A percentile compares a stretch with the other conserved stretches of the same genome.
Conservation (phyloP, 2,113 vertebrate species). For the Trematomus loennbergii region DNA sequence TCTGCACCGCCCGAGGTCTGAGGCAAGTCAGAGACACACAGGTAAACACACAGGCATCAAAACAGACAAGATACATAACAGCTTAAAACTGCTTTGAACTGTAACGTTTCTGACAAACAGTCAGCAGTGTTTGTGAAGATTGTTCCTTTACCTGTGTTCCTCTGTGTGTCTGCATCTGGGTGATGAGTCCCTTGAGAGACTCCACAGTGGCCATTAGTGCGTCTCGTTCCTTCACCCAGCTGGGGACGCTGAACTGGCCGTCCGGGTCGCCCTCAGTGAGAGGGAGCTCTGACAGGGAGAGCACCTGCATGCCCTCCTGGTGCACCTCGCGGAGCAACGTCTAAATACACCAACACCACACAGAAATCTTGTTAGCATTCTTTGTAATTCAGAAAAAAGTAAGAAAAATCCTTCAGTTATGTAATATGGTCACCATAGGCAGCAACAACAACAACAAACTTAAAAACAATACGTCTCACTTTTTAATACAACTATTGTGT, state of each 20-base stretch:
- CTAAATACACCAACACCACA: slow-evolving; percentile 73
- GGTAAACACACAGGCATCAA: neutral
- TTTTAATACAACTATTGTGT: neutral
- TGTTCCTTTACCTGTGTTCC: slow-evolving; percentile 83
- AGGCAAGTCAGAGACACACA: neutral
- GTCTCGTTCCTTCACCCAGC: slow-evolving; percentile 88
- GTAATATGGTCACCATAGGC: too few relatives aligned
- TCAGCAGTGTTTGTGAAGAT: neutral
- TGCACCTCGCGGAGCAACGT: slow-evolving; percentile 93
- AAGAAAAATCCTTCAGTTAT: neutral
- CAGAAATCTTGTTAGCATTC: slow-evolving; percentile 3
- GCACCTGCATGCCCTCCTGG: slow-evolving; percentile 93
- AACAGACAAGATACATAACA: neutral
- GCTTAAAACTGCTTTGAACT: neutral
- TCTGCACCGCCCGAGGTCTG: slow-evolving; percentile 80
- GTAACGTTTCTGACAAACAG: neutral
- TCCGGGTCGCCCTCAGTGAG: slow-evolving; percentile 79
- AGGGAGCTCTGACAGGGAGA: slow-evolving; percentile 90
- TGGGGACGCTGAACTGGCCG: slow-evolving; percentile 72
- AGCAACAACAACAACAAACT: too few relatives aligned
- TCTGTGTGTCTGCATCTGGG: slow-evolving; percentile 87
- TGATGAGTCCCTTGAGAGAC: slow-evolving; percentile 89
- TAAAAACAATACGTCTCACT: neutral
- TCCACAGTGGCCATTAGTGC: slow-evolving; percentile 88
- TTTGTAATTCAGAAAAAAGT: neutral